These are phyloP conservation scores for Paramuricea clavata DNA, from an alignment of 92 coral and sea anemone genomes.

Conservation along the genomic window DNA sequence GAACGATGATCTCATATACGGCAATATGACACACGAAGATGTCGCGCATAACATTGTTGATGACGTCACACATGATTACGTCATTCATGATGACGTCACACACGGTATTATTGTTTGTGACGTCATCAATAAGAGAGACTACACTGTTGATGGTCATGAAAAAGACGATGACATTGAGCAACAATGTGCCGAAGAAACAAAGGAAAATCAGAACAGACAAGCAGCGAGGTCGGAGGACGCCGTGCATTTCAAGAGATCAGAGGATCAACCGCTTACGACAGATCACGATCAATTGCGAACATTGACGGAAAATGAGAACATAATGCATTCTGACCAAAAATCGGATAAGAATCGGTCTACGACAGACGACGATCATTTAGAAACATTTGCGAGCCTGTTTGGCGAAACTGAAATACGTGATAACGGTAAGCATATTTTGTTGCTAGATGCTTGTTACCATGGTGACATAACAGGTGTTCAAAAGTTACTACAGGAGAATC, in stretches of 20 bases:
- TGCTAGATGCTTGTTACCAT: constrained; percentile 90
- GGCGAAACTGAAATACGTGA: constrained; percentile 80
- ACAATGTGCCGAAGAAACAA: neutral
- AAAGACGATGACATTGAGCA: neutral
- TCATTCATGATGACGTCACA: neutral
- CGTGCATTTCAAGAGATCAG: too few species aligned
- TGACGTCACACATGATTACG: neutral
- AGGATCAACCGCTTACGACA: neutral
- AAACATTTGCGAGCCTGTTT: constrained; percentile 63
- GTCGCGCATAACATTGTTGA: neutral
- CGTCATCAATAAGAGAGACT: too few species aligned
- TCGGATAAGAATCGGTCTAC: constrained; percentile 8
- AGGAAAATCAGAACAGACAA: neutral
- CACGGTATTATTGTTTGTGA: neutral
- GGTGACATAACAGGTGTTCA: constrained; percentile 82
- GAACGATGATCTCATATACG: neutral
- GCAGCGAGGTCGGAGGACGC: neutral
- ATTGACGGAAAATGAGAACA: neutral
- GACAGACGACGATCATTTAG: constrained; percentile 72
- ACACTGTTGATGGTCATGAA: neutral
- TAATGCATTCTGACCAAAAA: neutral
- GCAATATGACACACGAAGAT: neutral
- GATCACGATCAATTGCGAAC: neutral
- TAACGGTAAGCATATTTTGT: constrained; percentile 74
- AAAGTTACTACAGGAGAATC: constrained; percentile 44